Evolutionary conservation across 2,888 invertebrate genomes (phyloP), one percentile per base, ranked within the genome.

Genomic region (Eupithecia exiguata): DNA sequence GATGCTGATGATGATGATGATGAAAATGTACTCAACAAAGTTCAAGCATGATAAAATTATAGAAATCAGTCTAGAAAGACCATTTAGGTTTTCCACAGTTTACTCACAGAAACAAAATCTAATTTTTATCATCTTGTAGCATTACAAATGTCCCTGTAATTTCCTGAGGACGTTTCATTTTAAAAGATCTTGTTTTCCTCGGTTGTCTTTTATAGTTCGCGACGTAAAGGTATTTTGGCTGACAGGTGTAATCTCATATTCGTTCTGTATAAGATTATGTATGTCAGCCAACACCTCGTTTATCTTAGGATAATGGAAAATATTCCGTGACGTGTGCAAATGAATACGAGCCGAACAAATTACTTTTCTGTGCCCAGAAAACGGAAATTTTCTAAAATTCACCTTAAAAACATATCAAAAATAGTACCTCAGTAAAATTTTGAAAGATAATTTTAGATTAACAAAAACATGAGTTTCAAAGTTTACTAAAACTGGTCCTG

Each of bases 181-280:
- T 70, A 38, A 71, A 74, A 72, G 70, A 74, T 70, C 74, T 77
- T 62, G 78, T 70, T 78, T 76, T 74, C 63, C 69, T 58, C 70
- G 70, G 77, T 74, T 79, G 80, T 79, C 78, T 77, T 75, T 70
- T 70, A 77, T 75, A 79, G 79, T 77, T 74, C 25, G 74, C 77
- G 73, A 43, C 74, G 62, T 68, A 40, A 67, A 76, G 72, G 78
- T 86, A 85, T 86, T 87, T 88, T 84, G 87, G 87, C 85, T 89
- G 91, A 90, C 91, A 90, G 83, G 82, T 87, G 89, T 90, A 90
- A 90, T 91, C 89, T 87, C 86, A 88, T 84, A 86, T 88, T 85
- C 87, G 89, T 88, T 87, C 85, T 87, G 87, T 87, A 82, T 87
- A 85, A 91, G 92, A 92, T 92, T 92, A 92, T 87, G 85, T 81